Evolutionary conservation across 2,113 vertebrate genomes (phyloP).

Genomic region (Herpailurus yagouaroundi): DNA sequence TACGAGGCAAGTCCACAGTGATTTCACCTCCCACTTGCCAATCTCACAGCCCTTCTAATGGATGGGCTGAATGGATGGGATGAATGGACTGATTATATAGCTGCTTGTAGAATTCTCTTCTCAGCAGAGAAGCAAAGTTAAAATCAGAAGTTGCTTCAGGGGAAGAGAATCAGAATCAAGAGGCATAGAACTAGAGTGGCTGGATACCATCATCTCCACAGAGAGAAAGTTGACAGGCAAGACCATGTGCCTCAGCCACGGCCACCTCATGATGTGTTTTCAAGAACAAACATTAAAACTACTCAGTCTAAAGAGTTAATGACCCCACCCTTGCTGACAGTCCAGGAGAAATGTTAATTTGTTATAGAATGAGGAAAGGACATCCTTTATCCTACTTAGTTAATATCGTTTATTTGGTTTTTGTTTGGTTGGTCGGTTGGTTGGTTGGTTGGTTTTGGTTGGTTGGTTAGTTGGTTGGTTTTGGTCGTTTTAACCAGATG

Average conservation of each 20-base stretch:
- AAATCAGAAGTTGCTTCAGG: background rate
- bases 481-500: background rate
- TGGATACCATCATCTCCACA: background rate
- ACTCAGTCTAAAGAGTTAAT: background rate
- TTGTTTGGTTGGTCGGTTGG: background rate
- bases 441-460: background rate
- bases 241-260: background rate
- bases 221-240: background rate
- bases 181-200: background rate
- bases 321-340: background rate
- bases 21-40: background rate
- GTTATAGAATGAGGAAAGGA: background rate
- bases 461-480: background rate
- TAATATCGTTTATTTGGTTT: background rate
- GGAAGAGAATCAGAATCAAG: background rate
- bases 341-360: background rate
- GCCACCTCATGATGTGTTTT: background rate
- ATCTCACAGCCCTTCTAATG: background rate
- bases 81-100: background rate
- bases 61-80: no score
- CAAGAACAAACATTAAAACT: background rate
- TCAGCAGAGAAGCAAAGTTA: constrained; percentile 13
- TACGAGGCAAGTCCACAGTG: background rate
- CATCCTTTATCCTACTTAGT: background rate
- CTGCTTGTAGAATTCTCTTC: background rate